Base-by-base conservation (phyloP, 2,797 vertebrate genomes). In the Lepilemur septentrionalis region DNA sequence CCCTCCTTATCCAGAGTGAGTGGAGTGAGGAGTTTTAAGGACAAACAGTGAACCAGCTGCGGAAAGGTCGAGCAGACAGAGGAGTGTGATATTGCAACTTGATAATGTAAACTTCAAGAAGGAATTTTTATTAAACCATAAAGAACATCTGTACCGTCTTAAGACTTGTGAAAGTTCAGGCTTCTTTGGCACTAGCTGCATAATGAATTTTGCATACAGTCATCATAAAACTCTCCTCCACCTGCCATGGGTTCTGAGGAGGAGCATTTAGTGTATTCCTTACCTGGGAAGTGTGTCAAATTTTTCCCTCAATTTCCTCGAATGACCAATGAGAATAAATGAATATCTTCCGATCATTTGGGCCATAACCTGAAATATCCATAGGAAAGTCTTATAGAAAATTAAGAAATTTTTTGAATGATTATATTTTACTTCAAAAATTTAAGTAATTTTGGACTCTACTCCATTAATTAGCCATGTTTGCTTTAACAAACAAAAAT, bases 101-200 rank as follows among this genome's bases (percentile, higher is more conserved):
- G 91, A 94, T 94, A 84, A 94, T 92, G 67, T 87, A 94, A 91
- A 96, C 91, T 84, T 93, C n/a, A 85, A 94, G 84, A 86, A 94
- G 52, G 0, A n/a, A 85, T 73, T 98, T 93, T 96, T 80, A 91
- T 96, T 96, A 98, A 98, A 94, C 22, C 75, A 86, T 95, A 96
- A 97, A 97, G 97, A 95, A 18, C 89, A 97, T 96, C 95, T 96
- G 46, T 91, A 38, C 41, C 97, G 15, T 83, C 96, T 98, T 91
- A 96, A 97, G 87, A 87, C 2, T 1, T 1, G 38, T 69, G 83
- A 81, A 94, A 96, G 25, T 97, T 96, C 94, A 84, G 46, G 93
- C 95, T 97, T 96, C 81, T 90, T 89, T 82, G 32, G 41, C 94
- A 81, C 32, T 2, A 7, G 69, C 50, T 84, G 72, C 15, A 28